Evolutionary conservation across 1,140 invertebrate species (phyloP), one percentile per base, ranked within the genome.

Genomic region (Cyphomyrmex costatus): DNA sequence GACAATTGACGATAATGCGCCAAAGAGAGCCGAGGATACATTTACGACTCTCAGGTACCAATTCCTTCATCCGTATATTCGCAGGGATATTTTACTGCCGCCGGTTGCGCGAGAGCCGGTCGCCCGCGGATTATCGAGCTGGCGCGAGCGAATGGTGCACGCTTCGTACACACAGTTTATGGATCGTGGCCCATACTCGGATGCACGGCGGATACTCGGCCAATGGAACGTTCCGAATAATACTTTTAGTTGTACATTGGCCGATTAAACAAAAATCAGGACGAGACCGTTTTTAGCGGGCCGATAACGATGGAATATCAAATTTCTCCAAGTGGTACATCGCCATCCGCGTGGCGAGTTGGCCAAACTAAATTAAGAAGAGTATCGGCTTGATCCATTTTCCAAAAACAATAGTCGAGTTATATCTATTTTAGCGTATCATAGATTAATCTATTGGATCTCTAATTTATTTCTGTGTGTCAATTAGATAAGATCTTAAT

Each of bases 201-300:
- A 87, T 89, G 65, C 80, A 36, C 83, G 36, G 88, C 90, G 90
- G 88, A 94, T 93, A 94, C 93, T 94, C 94, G 93, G 93, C 94
- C 94, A 94, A 92, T 93, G 93, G 94, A 94, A 94, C 94, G 94
- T 94, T 93, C 94, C 92, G 92, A 94, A 94, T 90, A 90, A 90
- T 94, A 94, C 93, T 94, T 94, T 91, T 93, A 93, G 92, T 92
- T 92, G 87, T 91, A 90, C 92, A 89, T 92, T 89, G 91, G 93
- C 53, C 86, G 73, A 51, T 73, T 58, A 86, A 49, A 85, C 85
- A 65, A 78, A 85, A 78, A 88, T 85, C 79, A 73, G 78, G 46
- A 86, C 73, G 53, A 78, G 27, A 86, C 46, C 27, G 60, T 46
- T 79, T 73, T 73, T 33, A 58, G 66, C 53, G 6, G n/a, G 3